phyloP scores from a whole-genome alignment of 2,113 vertebrate species.

The Menura novaehollandiae region DNA sequence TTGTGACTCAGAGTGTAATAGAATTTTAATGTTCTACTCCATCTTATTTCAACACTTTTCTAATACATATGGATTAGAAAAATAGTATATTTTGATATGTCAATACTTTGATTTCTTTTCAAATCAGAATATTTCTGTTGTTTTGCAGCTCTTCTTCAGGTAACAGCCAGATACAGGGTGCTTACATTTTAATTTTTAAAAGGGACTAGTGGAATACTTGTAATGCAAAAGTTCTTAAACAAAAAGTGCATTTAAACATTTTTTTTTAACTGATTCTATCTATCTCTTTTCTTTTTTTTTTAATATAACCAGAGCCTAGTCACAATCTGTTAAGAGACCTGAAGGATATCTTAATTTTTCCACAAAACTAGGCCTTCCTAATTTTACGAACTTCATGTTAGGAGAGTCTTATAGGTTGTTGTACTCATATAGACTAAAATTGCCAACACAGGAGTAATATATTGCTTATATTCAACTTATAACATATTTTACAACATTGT shows the following conservation, averaged over 20 bases:
- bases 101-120: neutral
- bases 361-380: neutral
- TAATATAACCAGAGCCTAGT: neutral
- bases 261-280: neutral
- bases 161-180: accelerated
- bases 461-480: neutral
- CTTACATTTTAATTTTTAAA: neutral
- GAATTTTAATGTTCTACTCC: neutral
- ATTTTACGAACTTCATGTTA: neutral
- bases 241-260: neutral
- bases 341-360: neutral
- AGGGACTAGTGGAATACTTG: neutral
- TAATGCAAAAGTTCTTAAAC: neutral
- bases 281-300: neutral
- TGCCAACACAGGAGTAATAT: neutral
- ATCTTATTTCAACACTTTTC: neutral
- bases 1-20: neutral
- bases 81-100: neutral
- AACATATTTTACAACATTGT: neutral
- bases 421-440: neutral
- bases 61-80: neutral
- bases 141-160: neutral
- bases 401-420: neutral
- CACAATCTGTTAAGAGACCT: neutral
- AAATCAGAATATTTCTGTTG: neutral